A percentile compares a stretch with the other conserved stretches of the same genome.
Conservation (phyloP, 1,140 invertebrate genomes). For the Trichonephila clavipes region DNA sequence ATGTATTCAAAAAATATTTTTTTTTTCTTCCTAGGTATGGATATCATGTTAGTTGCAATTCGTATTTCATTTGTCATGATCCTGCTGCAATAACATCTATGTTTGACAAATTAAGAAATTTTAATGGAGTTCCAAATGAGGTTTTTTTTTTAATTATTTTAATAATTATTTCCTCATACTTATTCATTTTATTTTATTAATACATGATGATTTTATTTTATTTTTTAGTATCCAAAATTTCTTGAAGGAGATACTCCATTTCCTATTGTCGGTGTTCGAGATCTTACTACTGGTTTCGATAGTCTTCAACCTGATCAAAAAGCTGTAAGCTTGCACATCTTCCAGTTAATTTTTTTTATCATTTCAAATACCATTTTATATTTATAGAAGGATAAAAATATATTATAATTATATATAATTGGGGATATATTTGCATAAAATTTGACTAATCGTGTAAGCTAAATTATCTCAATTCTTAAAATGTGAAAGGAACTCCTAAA, state of each 20-base stretch:
- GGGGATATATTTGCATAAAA: too few relatives aligned
- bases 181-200: neutral
- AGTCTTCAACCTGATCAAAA: slow-evolving; percentile 87
- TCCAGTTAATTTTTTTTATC: neutral
- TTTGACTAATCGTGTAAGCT: too few relatives aligned
- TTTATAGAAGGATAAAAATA: too few relatives aligned
- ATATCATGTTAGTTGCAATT: slow-evolving; percentile 91
- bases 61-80: slow-evolving; percentile 94
- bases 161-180: neutral
- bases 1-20: too few relatives aligned
- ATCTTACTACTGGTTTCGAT: slow-evolving; percentile 94
- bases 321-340: slow-evolving; percentile 83
- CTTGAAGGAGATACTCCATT: slow-evolving; percentile 82
- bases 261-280: slow-evolving; percentile 88
- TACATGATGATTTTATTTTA: neutral
- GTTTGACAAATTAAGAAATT: slow-evolving; percentile 92
- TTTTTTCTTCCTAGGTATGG: slow-evolving; percentile 85
- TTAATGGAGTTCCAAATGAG: slow-evolving; percentile 84
- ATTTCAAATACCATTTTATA: too few relatives aligned
- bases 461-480: too few relatives aligned
- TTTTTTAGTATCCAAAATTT: slow-evolving; percentile 58
- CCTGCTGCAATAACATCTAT: slow-evolving; percentile 87
- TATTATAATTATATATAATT: too few relatives aligned
- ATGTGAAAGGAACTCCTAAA: too few relatives aligned
- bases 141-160: slow-evolving; percentile 26